A percentile compares a stretch with the other conserved stretches of the same genome.
Conservation (phyloP, 2,113 vertebrate species). For the Gobius niger region DNA sequence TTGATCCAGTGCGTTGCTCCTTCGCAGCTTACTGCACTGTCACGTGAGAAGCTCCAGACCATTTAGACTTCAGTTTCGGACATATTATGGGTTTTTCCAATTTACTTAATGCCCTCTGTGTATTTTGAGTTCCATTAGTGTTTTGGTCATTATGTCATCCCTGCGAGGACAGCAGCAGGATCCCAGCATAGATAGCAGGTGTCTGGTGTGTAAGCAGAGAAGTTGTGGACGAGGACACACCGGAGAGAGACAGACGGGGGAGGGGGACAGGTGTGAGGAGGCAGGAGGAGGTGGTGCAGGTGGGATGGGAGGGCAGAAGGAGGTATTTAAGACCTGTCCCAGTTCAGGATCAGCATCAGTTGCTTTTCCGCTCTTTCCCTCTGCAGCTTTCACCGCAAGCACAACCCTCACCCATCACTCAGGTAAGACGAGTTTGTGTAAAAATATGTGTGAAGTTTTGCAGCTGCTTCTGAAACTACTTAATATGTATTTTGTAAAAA, state of each 20-base stretch:
- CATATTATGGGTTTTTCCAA: conserved; percentile 10
- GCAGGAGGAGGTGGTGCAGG: conserved; percentile 36
- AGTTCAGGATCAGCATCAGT: conserved; percentile 49
- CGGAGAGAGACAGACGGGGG: neutral
- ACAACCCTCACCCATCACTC: conserved; percentile 38
- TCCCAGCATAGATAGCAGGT: conserved; percentile 38
- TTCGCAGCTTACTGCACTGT: neutral
- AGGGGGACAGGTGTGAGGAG: neutral
- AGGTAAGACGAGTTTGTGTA: conserved; percentile 55
- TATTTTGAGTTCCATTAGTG: conserved; percentile 12
- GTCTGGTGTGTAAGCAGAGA: conserved; percentile 60
- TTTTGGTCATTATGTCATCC: conserved; percentile 19
- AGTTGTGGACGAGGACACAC: conserved; percentile 20
- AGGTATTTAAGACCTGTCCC: conserved; percentile 70
- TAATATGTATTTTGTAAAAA: neutral
- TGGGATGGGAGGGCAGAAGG: conserved; percentile 58
- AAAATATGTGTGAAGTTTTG: neutral
- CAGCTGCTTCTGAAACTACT: neutral
- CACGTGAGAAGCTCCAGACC: neutral
- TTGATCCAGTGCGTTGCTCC: neutral
- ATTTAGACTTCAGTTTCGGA: conserved; percentile 9
- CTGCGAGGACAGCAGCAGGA: conserved; percentile 13
- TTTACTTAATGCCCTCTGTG: conserved; percentile 24
- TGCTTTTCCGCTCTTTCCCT: conserved; percentile 23
- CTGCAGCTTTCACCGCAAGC: conserved; percentile 39